Evolutionary conservation across 2,888 invertebrate species (phyloP).

Genomic region (Aromia moschata): DNA sequence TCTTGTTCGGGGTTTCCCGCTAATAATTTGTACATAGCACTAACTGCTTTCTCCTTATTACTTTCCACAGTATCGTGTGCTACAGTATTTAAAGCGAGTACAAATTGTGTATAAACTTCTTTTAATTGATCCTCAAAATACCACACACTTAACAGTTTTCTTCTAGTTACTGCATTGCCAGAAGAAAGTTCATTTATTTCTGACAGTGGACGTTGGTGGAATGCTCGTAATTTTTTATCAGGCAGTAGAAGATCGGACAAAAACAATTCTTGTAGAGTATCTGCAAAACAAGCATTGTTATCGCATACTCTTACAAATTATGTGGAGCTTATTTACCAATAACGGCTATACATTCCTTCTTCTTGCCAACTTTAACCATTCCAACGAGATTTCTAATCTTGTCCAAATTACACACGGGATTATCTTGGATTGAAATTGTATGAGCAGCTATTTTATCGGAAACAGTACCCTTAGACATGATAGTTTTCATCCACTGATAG

Average conservation of each 20-base stretch:
- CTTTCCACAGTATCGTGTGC: slow-evolving; percentile 82
- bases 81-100: slow-evolving; percentile 76
- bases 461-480: slow-evolving; percentile 82
- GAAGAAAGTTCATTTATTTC: slow-evolving; percentile 69
- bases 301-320: too few species aligned
- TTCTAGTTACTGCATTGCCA: slow-evolving; percentile 72
- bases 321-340: too few species aligned
- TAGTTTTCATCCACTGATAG: slow-evolving; percentile 80
- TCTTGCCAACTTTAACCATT: slow-evolving; percentile 82
- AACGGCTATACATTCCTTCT: slow-evolving; percentile 73
- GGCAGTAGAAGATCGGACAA: slow-evolving; percentile 75
- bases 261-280: slow-evolving; percentile 81
- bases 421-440: slow-evolving; percentile 82
- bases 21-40: slow-evolving; percentile 77
- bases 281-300: too few species aligned
- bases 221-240: slow-evolving; percentile 71
- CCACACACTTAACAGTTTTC: slow-evolving; percentile 80
- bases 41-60: slow-evolving; percentile 83
- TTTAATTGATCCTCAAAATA: slow-evolving; percentile 90
- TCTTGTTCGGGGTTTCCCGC: slow-evolving; percentile 86
- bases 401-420: slow-evolving; percentile 80
- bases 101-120: slow-evolving; percentile 71
- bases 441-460: slow-evolving; percentile 88
- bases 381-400: slow-evolving; percentile 76
- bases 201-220: slow-evolving; percentile 72